phyloP scores from a whole-genome alignment of 2,888 invertebrate genomes.

The Melitaea athalia region DNA sequence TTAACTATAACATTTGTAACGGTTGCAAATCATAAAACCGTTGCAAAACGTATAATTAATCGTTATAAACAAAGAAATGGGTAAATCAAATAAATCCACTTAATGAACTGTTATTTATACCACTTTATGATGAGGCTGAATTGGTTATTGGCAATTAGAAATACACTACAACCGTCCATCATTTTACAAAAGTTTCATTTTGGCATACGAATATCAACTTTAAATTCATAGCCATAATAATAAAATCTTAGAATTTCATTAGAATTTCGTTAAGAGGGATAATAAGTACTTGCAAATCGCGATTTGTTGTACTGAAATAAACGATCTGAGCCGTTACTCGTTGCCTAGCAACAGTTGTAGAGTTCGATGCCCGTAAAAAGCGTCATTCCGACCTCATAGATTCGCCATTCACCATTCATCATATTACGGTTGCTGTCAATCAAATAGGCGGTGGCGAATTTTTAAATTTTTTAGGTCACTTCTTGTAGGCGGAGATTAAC shows the following conservation, averaged over 20 bases:
- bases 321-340: constrained; percentile 68
- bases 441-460: constrained; percentile 41
- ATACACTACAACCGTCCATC: constrained; percentile 16
- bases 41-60: constrained; percentile 32
- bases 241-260: neutral
- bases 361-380: constrained; percentile 78
- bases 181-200: neutral
- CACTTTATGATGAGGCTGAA: constrained; percentile 19
- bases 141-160: constrained; percentile 26
- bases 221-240: neutral
- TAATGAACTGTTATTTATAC: constrained; percentile 26
- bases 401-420: constrained; percentile 75
- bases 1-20: constrained; percentile 14
- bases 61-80: constrained; percentile 27
- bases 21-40: constrained; percentile 22
- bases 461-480: constrained; percentile 26
- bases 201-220: constrained; percentile 8
- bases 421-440: constrained; percentile 64
- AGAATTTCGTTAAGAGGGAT: constrained; percentile 19
- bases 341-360: constrained; percentile 64
- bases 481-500: constrained; percentile 27
- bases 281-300: constrained; percentile 49
- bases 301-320: constrained; percentile 44
- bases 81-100: constrained; percentile 31
- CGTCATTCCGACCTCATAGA: constrained; percentile 71